Conservation (phyloP, 2,113 vertebrate genomes). For the Chinchilla lanigera region DNA sequence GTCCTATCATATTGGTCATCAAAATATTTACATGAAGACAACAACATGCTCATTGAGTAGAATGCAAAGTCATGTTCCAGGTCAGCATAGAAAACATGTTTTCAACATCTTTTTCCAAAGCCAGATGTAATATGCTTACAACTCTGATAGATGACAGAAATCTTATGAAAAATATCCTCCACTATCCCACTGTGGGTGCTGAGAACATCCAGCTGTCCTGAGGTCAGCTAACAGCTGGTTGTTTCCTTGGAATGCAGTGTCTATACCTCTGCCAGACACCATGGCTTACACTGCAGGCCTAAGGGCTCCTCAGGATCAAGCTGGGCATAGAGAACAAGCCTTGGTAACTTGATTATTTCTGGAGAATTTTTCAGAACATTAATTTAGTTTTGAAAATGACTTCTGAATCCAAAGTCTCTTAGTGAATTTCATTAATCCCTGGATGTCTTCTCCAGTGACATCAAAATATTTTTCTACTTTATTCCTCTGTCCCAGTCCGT, state of each 20-base stretch:
- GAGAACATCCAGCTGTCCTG: background rate
- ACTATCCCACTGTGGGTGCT: background rate
- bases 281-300: background rate
- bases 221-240: background rate
- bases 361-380: background rate
- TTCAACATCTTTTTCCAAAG: constrained; percentile 12
- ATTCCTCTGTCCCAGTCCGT: background rate
- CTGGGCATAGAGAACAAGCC: background rate
- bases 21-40: constrained; percentile 8
- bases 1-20: background rate
- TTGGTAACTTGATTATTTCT: background rate
- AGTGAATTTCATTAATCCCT: background rate
- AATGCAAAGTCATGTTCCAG: background rate
- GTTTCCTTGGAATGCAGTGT: background rate
- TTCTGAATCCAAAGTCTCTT: background rate
- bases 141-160: background rate
- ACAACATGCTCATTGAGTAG: background rate
- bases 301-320: background rate
- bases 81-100: constrained; percentile 30
- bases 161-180: background rate
- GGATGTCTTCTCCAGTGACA: background rate
- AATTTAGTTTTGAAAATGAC: background rate
- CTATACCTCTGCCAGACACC: background rate
- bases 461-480: background rate
- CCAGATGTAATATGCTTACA: background rate